phyloP scores from a whole-genome alignment of 2,113 vertebrate species.

The Sinocyclocheilus maitianheensis region DNA sequence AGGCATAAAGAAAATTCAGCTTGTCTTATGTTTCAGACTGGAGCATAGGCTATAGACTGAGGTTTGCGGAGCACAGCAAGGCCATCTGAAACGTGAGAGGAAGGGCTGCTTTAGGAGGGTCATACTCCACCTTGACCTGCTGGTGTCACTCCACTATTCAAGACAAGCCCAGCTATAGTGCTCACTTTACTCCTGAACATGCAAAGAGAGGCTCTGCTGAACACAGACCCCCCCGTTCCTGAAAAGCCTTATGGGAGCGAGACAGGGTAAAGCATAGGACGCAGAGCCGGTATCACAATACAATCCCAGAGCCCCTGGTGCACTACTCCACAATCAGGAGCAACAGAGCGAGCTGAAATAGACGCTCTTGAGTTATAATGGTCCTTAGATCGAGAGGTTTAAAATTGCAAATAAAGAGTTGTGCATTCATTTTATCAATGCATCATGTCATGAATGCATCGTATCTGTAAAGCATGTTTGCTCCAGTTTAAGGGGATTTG shows the following conservation, averaged over 20 bases:
- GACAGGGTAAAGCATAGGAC: slow-evolving; percentile 39
- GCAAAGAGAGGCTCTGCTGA: slow-evolving; percentile 61
- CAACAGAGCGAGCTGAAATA: slow-evolving; percentile 61
- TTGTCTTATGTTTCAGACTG: slow-evolving; percentile 3
- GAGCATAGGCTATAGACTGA: not conserved
- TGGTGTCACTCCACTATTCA: slow-evolving; percentile 69
- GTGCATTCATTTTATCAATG: slow-evolving; percentile 29
- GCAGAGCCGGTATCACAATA: slow-evolving; percentile 15
- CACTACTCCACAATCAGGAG: slow-evolving; percentile 43
- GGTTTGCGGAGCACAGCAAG: not conserved
- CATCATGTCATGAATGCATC: not conserved
- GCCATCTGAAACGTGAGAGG: slow-evolving; percentile 49
- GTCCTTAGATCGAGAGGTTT: slow-evolving; percentile 54
- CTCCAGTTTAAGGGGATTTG: slow-evolving; percentile 8
- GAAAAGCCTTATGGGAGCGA: slow-evolving; percentile 37
- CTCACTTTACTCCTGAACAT: slow-evolving; percentile 68
- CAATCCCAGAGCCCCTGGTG: slow-evolving; percentile 61
- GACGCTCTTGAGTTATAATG: slow-evolving; percentile 61
- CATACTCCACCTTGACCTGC: slow-evolving; percentile 62
- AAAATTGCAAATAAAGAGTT: slow-evolving; percentile 41
- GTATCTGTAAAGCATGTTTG: not conserved
- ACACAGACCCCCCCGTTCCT: slow-evolving; percentile 56
- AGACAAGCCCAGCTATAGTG: slow-evolving; percentile 65
- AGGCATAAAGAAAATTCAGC: not conserved
- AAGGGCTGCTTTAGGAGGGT: slow-evolving; percentile 35